These are phyloP conservation scores for Pedetes capensis DNA, from an alignment of 2,113 vertebrate species.

Conservation along the genomic window DNA sequence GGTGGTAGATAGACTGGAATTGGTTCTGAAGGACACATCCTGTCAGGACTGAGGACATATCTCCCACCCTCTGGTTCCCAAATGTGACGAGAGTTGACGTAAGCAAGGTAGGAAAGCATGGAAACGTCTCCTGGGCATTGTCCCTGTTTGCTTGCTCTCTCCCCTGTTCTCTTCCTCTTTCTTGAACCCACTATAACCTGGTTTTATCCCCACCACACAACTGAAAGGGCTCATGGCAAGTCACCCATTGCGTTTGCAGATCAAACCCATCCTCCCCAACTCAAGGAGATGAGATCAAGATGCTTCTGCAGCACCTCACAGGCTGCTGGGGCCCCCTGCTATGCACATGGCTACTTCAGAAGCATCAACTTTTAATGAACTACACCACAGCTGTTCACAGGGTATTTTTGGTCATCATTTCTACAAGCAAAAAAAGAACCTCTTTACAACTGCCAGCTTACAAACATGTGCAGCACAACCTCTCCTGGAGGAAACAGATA, in stretches of 20 bases:
- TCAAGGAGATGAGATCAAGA: background rate
- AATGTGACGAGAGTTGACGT: background rate
- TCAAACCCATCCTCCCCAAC: background rate
- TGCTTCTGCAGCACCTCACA: background rate
- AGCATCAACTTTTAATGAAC: conserved; percentile 7
- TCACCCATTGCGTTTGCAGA: background rate
- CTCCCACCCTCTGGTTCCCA: background rate
- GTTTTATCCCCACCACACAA: background rate
- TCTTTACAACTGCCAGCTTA: background rate
- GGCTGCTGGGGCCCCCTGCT: background rate
- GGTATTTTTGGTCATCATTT: background rate
- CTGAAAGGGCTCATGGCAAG: background rate
- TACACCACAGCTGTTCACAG: background rate
- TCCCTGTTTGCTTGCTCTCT: too few relatives aligned
- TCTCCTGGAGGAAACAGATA: conserved; percentile 18
- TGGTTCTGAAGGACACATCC: background rate
- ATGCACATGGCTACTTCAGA: background rate
- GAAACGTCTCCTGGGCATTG: too few relatives aligned
- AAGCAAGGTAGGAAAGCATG: background rate
- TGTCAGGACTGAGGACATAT: background rate
- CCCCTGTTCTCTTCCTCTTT: background rate
- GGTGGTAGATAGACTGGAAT: background rate
- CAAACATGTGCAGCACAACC: background rate
- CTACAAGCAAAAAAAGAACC: background rate
- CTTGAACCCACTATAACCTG: background rate